Base-by-base conservation (phyloP, 1,140 invertebrate species). In the Hycleus cichorii region DNA sequence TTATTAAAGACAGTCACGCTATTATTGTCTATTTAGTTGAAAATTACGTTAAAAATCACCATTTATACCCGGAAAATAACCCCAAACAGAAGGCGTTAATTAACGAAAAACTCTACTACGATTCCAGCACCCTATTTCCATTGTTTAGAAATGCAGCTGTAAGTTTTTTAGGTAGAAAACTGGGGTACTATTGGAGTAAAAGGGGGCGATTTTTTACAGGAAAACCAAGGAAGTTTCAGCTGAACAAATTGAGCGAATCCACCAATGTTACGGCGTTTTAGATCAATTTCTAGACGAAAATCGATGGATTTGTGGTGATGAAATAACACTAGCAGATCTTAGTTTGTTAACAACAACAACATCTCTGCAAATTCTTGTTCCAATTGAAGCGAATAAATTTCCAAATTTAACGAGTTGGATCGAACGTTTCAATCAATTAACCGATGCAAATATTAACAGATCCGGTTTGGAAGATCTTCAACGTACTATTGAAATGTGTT, bases 311-410 rank as follows among this genome's bases (percentile, higher is more conserved):
- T 74, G 72, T 8, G 76, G 75, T 3, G 68, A 77, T 47, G 42
- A 64, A 10, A 45, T 81, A 6, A 83, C 81, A 2, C 71, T 83
- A 39, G 82, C 81, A 18, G 81, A 79, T 62, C 74, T 77, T 32
- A 64, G 70, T 26, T 68, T 77, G 5, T 62, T 69, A 7, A 57
- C 67, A 4, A 66, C 69, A 4, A 66, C 74, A 8, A 67, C 60
- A 5, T 60, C 69, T 25, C 60, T 72, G 3, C 65, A 78, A 63
- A 72, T 69, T 43, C 39, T 69, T 12, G 52, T 70, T 18, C 61
- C 64, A 10, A 59, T 70, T 25, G 63, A 65, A 46, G 57, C 54
- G 7, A 54, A 50, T 8, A 49, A 57, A 12, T 67, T 61, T 58
- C 74, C 76, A 0, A 73, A 72, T 39, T 39, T 80, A 2, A 50